Percentiles rank a stretch among this genome's conserved stretches.
Conservation (phyloP, 2,797 vertebrate genomes). For the Lophius americanus region DNA sequence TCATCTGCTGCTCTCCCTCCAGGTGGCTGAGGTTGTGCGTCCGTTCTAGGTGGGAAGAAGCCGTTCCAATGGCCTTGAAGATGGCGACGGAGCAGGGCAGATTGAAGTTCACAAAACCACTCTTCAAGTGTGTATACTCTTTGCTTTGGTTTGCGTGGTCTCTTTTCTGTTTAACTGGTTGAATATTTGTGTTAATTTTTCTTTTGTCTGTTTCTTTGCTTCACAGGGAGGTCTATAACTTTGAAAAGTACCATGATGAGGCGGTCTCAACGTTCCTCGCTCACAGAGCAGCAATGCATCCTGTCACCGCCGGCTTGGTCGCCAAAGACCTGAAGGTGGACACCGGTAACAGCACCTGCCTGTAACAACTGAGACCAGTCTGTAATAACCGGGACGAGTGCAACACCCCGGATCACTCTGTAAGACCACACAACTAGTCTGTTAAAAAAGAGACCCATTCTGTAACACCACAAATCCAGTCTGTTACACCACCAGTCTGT, state of each 20-base stretch:
- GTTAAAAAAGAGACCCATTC: too few species aligned
- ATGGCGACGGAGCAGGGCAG: constrained; percentile 97
- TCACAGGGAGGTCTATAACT: constrained; percentile 88
- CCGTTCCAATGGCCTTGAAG: constrained; percentile 89
- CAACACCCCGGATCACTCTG: too few species aligned
- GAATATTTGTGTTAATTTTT: background rate
- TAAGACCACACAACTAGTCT: too few species aligned
- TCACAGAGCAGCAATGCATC: constrained; percentile 86
- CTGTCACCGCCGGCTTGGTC: constrained; percentile 88
- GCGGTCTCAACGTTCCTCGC: constrained; percentile 81
- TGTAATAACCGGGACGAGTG: too few species aligned
- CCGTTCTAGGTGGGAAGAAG: constrained; percentile 89
- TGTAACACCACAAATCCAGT: too few species aligned
- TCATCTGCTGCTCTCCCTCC: constrained; percentile 33
- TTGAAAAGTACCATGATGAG: constrained; percentile 85
- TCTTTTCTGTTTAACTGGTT: background rate
- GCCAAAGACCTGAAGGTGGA: constrained; percentile 89
- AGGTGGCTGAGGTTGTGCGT: constrained; percentile 95
- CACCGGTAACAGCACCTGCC: constrained; percentile 46
- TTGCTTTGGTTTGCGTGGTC: background rate
- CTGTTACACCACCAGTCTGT: too few species aligned
- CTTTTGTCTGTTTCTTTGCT: background rate
- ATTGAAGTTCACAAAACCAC: constrained; percentile 94
- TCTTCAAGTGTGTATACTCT: constrained; percentile 86
- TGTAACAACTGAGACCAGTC: constrained; percentile 6